Base-by-base conservation (phyloP, 1,140 invertebrate genomes). In the Sinonovacula constricta region DNA sequence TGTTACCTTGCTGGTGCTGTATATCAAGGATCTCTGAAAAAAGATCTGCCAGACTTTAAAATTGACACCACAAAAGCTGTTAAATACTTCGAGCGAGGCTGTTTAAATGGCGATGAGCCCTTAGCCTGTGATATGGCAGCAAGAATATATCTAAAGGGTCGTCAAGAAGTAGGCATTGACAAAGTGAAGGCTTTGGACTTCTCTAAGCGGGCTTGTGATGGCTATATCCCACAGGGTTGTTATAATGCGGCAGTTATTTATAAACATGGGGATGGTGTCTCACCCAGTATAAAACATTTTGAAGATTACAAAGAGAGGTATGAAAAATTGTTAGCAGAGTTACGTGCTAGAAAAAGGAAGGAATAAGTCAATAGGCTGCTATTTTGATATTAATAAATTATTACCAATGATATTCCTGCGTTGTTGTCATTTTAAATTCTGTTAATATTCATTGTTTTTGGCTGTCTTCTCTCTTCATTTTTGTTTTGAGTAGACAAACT, bases 171-270 rank as follows among this genome's bases (percentile, higher is more conserved):
- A 12, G 22, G 22, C 3, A n/a, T 18, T 22, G 57, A 72, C 30
- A n/a, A 31, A 0, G 30, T 34, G 22, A n/a, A 31, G 51, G 31
- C 31, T 18, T 60, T 62, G 34, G 33, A 72, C 15, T 62, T 28
- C 34, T 33, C 57, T n/a, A 10, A 56, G 24, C 36, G 28, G n/a
- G 69, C 69, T 22, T 72, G 69, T 72, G 69, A 72, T 30, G 28
- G 56, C n/a, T 33, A 18, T n/a, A 31, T 14, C 26, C n/a, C n/a
- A 22, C 0, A 1, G 7, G 69, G 34, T 5, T 72, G 69, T 62
- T 26, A 22, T 5, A 26, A 56, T 1, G 34, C 31, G 4, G 56
- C 69, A 26, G 36, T 34, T 7, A 53, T 53, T n/a, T 72, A 62
- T 49, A 72, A 72, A 49, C 12, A 31, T 12, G 69, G 69, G 12